A percentile compares a stretch with the other conserved stretches of the same genome.
Evolutionary conservation across 2,113 vertebrate genomes (phyloP).

Genomic region (Lophotis ruficrista): DNA sequence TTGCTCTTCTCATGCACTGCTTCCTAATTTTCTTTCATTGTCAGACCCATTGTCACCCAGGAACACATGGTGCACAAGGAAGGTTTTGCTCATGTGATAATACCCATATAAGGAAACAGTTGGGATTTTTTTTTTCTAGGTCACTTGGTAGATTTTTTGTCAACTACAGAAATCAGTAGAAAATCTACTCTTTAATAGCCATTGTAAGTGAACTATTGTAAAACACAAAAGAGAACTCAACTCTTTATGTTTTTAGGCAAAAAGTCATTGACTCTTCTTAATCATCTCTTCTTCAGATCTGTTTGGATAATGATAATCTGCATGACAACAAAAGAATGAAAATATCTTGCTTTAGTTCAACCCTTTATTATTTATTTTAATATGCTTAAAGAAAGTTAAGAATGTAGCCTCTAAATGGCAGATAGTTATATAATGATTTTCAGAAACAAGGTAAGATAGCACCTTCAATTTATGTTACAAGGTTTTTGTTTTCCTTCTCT

Average conservation of each 20-base stretch:
- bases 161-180: background rate
- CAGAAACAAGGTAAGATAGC: background rate
- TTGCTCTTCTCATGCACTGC: background rate
- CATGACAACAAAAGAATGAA: background rate
- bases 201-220: background rate
- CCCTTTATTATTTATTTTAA: background rate
- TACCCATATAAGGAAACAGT: background rate
- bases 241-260: background rate
- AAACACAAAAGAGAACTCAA: background rate
- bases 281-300: background rate
- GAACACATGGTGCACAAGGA: background rate
- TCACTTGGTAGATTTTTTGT: background rate
- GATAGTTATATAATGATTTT: background rate
- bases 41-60: background rate
- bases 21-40: background rate
- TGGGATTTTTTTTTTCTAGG: background rate
- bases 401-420: background rate
- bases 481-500: background rate
- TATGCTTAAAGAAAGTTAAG: background rate
- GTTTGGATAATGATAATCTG: background rate
- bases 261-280: background rate
- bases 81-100: background rate
- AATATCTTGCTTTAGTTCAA: background rate
- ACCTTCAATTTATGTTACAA: background rate
- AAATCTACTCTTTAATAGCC: background rate